These are phyloP conservation scores for Apocheima hispidaria DNA, from an alignment of 2,888 invertebrate species.

Conservation along the genomic window DNA sequence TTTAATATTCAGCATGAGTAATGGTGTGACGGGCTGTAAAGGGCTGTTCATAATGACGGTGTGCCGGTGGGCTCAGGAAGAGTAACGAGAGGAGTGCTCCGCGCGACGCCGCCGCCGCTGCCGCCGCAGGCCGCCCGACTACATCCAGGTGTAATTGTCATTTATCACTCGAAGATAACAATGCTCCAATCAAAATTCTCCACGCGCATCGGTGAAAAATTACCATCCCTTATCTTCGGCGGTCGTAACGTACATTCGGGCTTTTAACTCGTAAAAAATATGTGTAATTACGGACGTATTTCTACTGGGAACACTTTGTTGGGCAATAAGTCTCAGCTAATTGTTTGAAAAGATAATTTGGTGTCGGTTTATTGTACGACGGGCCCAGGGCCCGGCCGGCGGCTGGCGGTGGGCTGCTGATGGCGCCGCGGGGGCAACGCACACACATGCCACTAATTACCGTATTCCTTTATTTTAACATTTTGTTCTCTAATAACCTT, in stretches of 20 bases:
- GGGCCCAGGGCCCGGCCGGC: constrained; percentile 51
- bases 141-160: constrained; percentile 52
- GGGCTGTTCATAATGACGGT: constrained; percentile 46
- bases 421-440: constrained; percentile 56
- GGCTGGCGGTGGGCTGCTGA: constrained; percentile 65
- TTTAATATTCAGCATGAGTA: constrained; percentile 47
- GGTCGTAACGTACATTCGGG: constrained; percentile 39
- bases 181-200: constrained; percentile 51
- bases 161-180: constrained; percentile 55
- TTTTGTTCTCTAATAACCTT: constrained; percentile 34
- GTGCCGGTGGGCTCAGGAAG: constrained; percentile 46
- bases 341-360: constrained; percentile 82
- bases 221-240: constrained; percentile 46
- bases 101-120: constrained; percentile 38
- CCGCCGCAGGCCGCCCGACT: constrained; percentile 31
- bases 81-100: constrained; percentile 44
- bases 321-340: constrained; percentile 74
- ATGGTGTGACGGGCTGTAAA: constrained; percentile 44
- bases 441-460: constrained; percentile 77
- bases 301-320: constrained; percentile 56
- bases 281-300: constrained; percentile 60
- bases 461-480: constrained; percentile 44
- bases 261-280: constrained; percentile 55
- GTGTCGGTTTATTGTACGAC: constrained; percentile 74
- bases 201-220: constrained; percentile 48